phyloP scores from a whole-genome alignment of 2,113 vertebrate species.

The Urocynchramus pylzowi region DNA sequence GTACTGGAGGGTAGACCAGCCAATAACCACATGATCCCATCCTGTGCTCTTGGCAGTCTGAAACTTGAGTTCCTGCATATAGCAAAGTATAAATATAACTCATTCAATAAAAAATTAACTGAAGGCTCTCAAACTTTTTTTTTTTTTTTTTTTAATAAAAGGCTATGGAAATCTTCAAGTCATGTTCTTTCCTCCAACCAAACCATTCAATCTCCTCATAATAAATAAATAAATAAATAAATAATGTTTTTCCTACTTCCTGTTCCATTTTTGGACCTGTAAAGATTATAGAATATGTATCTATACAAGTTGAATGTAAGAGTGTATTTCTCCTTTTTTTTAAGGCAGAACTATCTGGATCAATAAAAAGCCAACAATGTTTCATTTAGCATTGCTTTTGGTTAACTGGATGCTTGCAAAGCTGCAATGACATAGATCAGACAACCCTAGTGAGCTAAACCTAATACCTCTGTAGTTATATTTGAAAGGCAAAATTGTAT shows the following conservation, averaged over 20 bases:
- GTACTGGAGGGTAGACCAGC: neutral
- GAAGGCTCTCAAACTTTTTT: neutral
- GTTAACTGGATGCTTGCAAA: neutral
- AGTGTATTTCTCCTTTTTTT: neutral
- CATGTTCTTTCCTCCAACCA: neutral
- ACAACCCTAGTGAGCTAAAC: neutral
- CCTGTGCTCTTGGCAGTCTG: constrained; percentile 39
- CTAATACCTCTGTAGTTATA: neutral
- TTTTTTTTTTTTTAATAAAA: neutral
- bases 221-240: neutral
- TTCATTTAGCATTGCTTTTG: neutral
- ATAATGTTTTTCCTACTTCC: neutral
- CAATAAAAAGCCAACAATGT: neutral
- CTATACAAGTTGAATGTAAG: neutral
- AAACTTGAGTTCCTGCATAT: constrained; percentile 5
- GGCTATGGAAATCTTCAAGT: neutral
- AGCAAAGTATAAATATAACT: constrained; percentile 17
- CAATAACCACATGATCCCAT: constrained; percentile 43
- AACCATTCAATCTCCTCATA: neutral
- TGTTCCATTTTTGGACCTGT: neutral
- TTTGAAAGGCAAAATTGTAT: constrained; percentile 10
- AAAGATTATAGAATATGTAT: neutral
- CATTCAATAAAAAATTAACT: constrained; percentile 1
- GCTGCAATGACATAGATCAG: neutral
- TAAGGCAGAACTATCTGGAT: neutral